These are phyloP conservation scores for Tenualosa ilisha DNA, from an alignment of 2,797 vertebrate genomes.

Conservation along the genomic window DNA sequence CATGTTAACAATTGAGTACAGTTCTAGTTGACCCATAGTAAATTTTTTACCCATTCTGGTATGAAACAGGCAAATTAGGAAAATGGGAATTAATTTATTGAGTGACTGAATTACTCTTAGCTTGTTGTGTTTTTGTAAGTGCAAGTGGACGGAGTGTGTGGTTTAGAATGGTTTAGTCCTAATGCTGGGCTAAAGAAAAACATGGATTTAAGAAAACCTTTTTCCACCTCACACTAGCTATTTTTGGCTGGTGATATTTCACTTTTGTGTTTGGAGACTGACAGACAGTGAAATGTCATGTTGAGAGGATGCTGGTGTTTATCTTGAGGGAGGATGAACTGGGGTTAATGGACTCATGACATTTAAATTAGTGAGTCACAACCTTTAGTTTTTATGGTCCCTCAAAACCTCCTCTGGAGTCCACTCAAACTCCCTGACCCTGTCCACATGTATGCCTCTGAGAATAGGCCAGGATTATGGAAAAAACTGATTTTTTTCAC, in stretches of 20 bases:
- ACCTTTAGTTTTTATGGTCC: constrained; percentile 23
- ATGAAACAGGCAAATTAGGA: not conserved
- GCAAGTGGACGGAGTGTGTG: not conserved
- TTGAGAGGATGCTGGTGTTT: constrained; percentile 29
- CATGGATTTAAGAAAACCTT: not conserved
- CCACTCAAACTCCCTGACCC: not conserved
- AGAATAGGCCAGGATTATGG: not conserved
- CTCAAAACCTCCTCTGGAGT: not conserved
- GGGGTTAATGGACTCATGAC: constrained; percentile 55
- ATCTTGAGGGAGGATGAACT: constrained; percentile 18
- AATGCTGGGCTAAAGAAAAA: not conserved
- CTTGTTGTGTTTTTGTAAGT: not conserved
- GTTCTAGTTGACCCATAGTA: not conserved
- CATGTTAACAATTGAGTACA: not conserved
- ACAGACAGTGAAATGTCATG: constrained; percentile 51
- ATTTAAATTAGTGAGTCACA: constrained; percentile 54
- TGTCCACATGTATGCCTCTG: not conserved
- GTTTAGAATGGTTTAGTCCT: no score
- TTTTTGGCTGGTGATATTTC: constrained; percentile 46
- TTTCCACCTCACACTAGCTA: constrained; percentile 31
- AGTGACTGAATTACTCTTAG: not conserved
- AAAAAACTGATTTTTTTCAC: not conserved
- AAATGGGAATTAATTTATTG: not conserved
- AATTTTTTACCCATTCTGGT: not conserved
- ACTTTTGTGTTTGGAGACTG: constrained; percentile 38